Evolutionary conservation across 1,140 invertebrate species (phyloP), one percentile per base, ranked within the genome.

Genomic region (Drosophila orosa): DNA sequence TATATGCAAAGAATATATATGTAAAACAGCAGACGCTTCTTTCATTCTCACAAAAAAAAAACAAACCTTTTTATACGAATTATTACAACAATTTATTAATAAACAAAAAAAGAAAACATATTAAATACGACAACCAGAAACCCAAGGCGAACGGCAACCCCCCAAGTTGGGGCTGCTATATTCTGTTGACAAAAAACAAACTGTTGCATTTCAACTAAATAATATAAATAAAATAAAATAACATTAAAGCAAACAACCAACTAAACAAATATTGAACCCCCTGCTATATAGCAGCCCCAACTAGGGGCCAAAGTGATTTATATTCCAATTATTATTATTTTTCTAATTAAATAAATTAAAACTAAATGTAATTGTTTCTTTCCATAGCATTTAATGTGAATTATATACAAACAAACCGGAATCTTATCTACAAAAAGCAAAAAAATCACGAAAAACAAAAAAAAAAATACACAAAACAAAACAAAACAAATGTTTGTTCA

Each of bases 291-390:
- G 73, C 73, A 75, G 73, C 62, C 73, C 73, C 54, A 59, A 75
- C 73, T 75, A 58, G 54, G 72, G 81, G 50, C 50, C 29, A 87
- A 87, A 87, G 84, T 87, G 84, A 87, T 87, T 87, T 87, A 86
- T 86, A 87, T 87, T 87, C 83, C 84, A 87, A 87, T 87, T 87
- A 87, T 87, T 83, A 89, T 87, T 89, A 89, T 87, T 83, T 87
- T 87, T 89, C 77, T 83, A 89, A 83, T 71, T 80, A 83, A 87
- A 89, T 83, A 80, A 83, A 83, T 89, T 83, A 76, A 79, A 78
- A 87, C 62, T 75, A 54, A 75, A 75, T 75, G 73, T 75, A 75
- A 75, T 75, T 75, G 73, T 75, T 75, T 77, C 74, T 77, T 77
- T 77, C 74, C 74, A 77, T 77, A 77, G 74, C 74, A 77, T 77